Percentiles rank a stretch among this genome's conserved stretches.
phyloP scores from a whole-genome alignment of 2,797 vertebrate species.

The Catamblyrhynchus diadema region DNA sequence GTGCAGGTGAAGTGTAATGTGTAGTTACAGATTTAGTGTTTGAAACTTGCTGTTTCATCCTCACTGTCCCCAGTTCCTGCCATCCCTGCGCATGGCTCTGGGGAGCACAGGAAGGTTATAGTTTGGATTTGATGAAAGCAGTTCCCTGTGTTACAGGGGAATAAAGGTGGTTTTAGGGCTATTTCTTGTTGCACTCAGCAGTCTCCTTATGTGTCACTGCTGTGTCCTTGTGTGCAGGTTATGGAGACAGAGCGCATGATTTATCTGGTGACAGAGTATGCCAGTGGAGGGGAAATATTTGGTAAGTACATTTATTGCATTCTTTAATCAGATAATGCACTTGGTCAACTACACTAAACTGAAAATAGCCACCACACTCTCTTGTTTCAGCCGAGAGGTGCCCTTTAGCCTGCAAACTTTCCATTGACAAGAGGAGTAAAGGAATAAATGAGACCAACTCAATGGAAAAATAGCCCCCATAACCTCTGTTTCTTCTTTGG shows the following conservation, averaged over 20 bases:
- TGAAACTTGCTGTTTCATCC: neutral
- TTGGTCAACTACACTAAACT: neutral
- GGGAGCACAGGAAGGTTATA: accelerated
- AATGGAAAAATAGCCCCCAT: neutral
- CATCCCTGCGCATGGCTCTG: neutral
- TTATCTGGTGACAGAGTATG: conserved; percentile 97
- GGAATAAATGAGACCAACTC: neutral
- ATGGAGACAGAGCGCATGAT: conserved; percentile 99
- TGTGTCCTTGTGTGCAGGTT: conserved; percentile 82
- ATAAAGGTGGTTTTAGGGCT: neutral
- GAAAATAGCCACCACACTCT: conserved; percentile 14
- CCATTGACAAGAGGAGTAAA: neutral
- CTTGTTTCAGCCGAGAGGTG: conserved; percentile 6
- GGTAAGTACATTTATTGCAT: conserved; percentile 81
- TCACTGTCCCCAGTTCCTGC: neutral
- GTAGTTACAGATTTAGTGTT: neutral
- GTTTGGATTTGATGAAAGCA: neutral
- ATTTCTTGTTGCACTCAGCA: neutral
- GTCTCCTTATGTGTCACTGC: conserved; percentile 44
- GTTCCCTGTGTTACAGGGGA: neutral
- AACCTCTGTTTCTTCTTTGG: neutral
- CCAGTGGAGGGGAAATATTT: conserved; percentile 97
- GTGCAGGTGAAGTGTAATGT: neutral
- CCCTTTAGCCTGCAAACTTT: conserved; percentile 8
- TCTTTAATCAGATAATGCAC: conserved; percentile 60